These are phyloP conservation scores for Pyrocephalus nanus DNA, from an alignment of 2,797 vertebrate species.

Conservation along the genomic window DNA sequence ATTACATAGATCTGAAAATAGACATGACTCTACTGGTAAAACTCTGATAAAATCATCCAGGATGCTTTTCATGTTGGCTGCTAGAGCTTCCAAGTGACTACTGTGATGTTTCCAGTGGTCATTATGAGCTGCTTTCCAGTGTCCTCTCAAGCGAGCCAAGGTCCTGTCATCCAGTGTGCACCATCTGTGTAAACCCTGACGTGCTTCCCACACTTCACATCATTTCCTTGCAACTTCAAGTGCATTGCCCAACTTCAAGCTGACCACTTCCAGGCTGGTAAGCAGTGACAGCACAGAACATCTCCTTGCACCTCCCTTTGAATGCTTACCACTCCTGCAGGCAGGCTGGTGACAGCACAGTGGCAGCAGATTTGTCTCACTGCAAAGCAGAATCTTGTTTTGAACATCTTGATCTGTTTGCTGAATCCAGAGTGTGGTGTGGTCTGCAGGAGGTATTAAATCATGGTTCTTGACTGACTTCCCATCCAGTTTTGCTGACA, in stretches of 20 bases:
- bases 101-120: background rate
- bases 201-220: background rate
- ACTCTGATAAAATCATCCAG: slow-evolving; percentile 12
- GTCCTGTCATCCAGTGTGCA: background rate
- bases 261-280: background rate
- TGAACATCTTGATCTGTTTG: background rate
- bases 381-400: background rate
- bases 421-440: background rate
- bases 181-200: background rate
- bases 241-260: background rate
- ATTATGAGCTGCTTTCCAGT: background rate
- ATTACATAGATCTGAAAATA: slow-evolving; percentile 3
- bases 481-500: background rate
- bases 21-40: background rate
- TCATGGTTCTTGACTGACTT: background rate
- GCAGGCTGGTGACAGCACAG: background rate
- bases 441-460: background rate
- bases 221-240: background rate
- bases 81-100: background rate
- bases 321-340: background rate
- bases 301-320: background rate
- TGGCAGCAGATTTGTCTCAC: background rate
- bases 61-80: background rate
- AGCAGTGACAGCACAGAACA: background rate
- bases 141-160: background rate